Percentiles rank a stretch among this genome's conserved stretches.
Conservation (phyloP, 2,113 vertebrate species). For the Entosphenus tridentatus region DNA sequence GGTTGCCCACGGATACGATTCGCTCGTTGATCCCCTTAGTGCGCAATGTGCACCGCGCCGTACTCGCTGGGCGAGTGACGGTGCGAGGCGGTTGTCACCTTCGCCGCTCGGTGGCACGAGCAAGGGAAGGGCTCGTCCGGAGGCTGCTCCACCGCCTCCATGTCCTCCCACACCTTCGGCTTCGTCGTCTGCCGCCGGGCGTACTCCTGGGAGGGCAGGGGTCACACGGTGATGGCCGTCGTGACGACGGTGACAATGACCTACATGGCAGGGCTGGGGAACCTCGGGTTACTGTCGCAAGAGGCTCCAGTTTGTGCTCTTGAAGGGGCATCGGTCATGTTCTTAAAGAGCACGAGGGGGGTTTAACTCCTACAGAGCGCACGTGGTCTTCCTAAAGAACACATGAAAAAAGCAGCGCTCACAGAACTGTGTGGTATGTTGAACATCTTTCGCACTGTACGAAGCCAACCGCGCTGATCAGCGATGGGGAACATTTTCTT, state of each 20-base stretch:
- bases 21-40: too few species aligned
- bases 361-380: too few species aligned
- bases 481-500: too few species aligned
- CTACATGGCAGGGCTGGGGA: neutral
- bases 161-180: constrained; percentile 50
- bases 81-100: neutral
- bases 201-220: constrained; percentile 39
- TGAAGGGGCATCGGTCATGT: constrained; percentile 1
- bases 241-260: neutral
- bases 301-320: neutral
- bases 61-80: too few species aligned
- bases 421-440: too few species aligned
- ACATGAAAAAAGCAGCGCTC: too few species aligned
- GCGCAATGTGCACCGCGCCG: too few species aligned
- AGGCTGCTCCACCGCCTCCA: constrained; percentile 60
- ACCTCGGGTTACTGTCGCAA: neutral
- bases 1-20: too few species aligned
- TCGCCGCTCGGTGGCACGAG: constrained; percentile 39
- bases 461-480: too few species aligned
- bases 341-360: constrained; percentile 1
- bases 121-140: constrained; percentile 77
- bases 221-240: neutral
- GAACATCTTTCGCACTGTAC: too few species aligned
- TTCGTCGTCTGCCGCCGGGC: constrained; percentile 44
- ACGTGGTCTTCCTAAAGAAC: too few species aligned